Conservation (phyloP, 2,797 vertebrate genomes). For the Labeo calbasu region DNA sequence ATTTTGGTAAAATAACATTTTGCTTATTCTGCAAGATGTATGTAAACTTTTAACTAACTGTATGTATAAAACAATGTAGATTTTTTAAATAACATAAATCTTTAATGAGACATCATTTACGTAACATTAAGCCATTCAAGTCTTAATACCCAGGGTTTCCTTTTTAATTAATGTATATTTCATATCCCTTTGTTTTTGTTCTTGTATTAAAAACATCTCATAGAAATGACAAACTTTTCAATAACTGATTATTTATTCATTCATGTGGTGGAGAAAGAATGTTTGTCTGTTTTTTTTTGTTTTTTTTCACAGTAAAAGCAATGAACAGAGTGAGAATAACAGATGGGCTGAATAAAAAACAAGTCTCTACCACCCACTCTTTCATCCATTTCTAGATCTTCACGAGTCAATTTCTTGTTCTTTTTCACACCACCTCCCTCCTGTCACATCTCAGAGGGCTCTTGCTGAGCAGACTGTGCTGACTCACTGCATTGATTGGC, state of each 20-base stretch:
- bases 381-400: slow-evolving; percentile 44
- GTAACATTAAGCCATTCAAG: no score
- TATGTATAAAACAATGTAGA: no score
- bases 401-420: slow-evolving; percentile 18
- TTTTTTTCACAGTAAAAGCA: neutral
- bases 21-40: no score
- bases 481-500: slow-evolving; percentile 47
- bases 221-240: neutral
- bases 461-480: slow-evolving; percentile 48
- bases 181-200: neutral
- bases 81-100: no score
- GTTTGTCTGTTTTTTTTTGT: slow-evolving; percentile 37
- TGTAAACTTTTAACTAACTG: no score
- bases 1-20: no score
- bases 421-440: slow-evolving; percentile 26
- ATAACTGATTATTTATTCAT: neutral
- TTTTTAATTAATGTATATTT: neutral
- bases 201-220: neutral
- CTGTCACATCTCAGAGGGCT: slow-evolving; percentile 34
- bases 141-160: no score
- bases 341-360: slow-evolving; percentile 49
- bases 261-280: no score
- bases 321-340: slow-evolving; percentile 20
- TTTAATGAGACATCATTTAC: no score
- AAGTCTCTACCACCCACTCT: slow-evolving; percentile 45